Percentiles rank a stretch among this genome's conserved stretches.
Evolutionary conservation across 2,113 vertebrate genomes (phyloP).

Genomic region (Gnathonemus echidnorhynchus): DNA sequence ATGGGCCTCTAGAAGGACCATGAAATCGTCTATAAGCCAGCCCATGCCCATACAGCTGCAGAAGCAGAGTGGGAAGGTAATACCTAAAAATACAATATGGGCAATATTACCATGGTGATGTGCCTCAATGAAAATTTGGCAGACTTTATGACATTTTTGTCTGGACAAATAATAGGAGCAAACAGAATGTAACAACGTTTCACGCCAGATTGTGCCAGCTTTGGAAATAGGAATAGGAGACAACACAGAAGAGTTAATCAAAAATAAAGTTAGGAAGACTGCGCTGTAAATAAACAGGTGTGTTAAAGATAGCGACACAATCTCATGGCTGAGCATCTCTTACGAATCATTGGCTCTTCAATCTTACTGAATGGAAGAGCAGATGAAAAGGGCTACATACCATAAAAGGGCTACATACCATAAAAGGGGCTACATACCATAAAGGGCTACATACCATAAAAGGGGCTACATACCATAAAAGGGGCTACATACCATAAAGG

Average conservation of each 20-base stretch:
- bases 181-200: background rate
- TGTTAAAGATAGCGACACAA: background rate
- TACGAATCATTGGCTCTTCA: background rate
- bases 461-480: too few species aligned
- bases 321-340: background rate
- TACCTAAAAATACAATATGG: background rate
- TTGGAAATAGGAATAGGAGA: background rate
- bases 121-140: background rate
- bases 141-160: background rate
- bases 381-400: background rate
- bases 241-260: background rate
- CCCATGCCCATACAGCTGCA: background rate
- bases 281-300: background rate
- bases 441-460: too few species aligned
- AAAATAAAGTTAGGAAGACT: background rate
- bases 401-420: too few species aligned
- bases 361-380: background rate
- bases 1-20: background rate
- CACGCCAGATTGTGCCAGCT: background rate
- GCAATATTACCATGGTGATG: background rate
- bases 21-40: background rate
- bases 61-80: background rate
- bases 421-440: too few species aligned
- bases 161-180: background rate
- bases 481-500: too few species aligned